Evolutionary conservation across 2,888 invertebrate genomes (phyloP), one percentile per base, ranked within the genome.

Genomic region (Nematopogon swammerdamellus): DNA sequence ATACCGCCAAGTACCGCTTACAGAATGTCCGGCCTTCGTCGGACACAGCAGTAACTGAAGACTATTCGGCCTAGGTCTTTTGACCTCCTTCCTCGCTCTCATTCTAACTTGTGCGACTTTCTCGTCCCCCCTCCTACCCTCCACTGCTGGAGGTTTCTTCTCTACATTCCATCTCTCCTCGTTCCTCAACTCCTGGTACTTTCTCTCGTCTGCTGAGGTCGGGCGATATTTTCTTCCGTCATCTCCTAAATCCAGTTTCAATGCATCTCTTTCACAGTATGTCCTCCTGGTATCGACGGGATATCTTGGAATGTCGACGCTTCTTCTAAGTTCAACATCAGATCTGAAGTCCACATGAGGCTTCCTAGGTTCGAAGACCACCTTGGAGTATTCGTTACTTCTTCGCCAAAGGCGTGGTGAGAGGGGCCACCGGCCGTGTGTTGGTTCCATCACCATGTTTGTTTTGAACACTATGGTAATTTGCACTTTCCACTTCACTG

Each of bases 391-490:
- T 49, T 79, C 79, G 57, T 67, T 75, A 61, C 79, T 79, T 49
- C 75, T 65, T 36, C 79, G 68, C 77, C 77, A 79, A 17, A 79
- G 59, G 10, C 74, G 68, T 18, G 79, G 79, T 36, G 77, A 79
- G 17, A 79, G 61, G 20, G 79, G 77, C 79, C 79, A 79, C 30
- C 73, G 68, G 60, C 72, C 72, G 56, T 66, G 68, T 53, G 72
- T 70, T 46, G 70, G 63, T 68, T 79, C 77, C 75, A 79, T 75
- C 57, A 77, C 75, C 79, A 79, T 79, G 65, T 70, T 73, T 48
- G 19, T 8, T 36, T 36, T 36, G 11, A 3, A n/a, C n/a, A n/a
- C n/a, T n/a, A n/a, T n/a, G n/a, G n/a, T n/a, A n/a, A n/a, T 25
- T 6, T 25, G 25, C 8, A 25, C 5, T 25, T 25, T 16, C 14